Percentiles rank a stretch among this genome's conserved stretches.
These are phyloP conservation scores for Pachliopta kotzebuea DNA, from an alignment of 2,888 invertebrate genomes.

Conservation along the genomic window DNA sequence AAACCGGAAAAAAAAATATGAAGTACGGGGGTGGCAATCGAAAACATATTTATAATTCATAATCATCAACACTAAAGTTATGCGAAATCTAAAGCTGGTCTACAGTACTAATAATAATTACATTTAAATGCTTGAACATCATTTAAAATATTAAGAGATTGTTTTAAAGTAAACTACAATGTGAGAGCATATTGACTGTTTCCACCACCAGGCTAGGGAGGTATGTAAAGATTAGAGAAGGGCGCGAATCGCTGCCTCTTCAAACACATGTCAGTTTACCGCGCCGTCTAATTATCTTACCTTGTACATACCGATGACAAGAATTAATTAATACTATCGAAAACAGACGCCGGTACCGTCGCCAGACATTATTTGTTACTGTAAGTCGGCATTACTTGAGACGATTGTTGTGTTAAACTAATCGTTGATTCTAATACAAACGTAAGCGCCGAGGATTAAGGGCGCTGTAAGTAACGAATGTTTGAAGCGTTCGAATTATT, in stretches of 20 bases:
- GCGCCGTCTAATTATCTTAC: conserved; percentile 56
- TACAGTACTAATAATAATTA: no score
- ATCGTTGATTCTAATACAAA: conserved; percentile 40
- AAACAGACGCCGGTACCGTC: conserved; percentile 43
- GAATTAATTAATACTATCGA: conserved; percentile 64
- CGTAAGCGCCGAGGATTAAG: conserved; percentile 35
- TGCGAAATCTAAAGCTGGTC: no score
- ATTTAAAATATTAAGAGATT: background rate
- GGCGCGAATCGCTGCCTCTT: conserved; percentile 34
- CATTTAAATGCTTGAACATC: no score
- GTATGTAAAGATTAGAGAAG: conserved; percentile 34
- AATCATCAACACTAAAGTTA: no score
- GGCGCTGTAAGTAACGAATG: conserved; percentile 16
- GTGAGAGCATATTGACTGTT: background rate
- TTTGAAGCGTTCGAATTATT: conserved; percentile 6
- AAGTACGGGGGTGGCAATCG: no score
- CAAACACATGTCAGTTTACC: conserved; percentile 55
- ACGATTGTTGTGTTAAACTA: conserved; percentile 33
- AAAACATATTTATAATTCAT: no score
- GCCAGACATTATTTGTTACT: conserved; percentile 25
- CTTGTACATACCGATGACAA: conserved; percentile 53
- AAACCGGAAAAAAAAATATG: no score
- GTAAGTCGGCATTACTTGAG: conserved; percentile 26
- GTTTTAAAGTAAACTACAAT: background rate
- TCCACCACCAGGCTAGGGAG: conserved; percentile 14